phyloP scores from a whole-genome alignment of 2,113 vertebrate species.

The Oreochromis niloticus region DNA sequence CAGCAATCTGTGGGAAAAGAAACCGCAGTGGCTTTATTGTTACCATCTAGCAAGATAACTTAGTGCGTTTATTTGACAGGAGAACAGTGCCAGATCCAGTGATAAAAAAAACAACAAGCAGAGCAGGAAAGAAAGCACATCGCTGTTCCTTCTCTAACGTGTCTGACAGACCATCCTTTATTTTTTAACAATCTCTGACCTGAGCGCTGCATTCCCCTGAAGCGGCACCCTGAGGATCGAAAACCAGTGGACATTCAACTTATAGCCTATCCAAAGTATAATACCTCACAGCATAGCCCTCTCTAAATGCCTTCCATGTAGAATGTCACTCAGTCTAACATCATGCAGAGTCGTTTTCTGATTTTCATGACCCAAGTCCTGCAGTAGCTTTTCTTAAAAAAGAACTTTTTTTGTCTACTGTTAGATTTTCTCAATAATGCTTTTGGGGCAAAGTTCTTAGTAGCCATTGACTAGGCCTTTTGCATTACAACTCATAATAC shows the following conservation, averaged over 20 bases:
- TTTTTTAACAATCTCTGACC: neutral
- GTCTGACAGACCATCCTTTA: slow-evolving; percentile 5
- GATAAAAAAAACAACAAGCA: slow-evolving; percentile 8
- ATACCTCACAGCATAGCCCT: neutral
- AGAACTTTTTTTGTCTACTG: neutral
- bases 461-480: neutral
- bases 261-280: neutral
- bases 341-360: neutral
- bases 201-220: neutral
- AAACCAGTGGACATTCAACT: neutral
- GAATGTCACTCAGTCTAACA: neutral
- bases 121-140: neutral
- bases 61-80: slow-evolving; percentile 23
- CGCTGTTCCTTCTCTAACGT: neutral
- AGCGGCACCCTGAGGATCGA: neutral
- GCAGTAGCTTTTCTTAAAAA: neutral
- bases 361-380: neutral
- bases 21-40: slow-evolving; percentile 23
- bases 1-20: neutral
- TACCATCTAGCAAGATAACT: slow-evolving; percentile 21
- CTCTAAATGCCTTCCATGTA: neutral
- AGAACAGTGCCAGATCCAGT: neutral
- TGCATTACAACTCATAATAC: neutral
- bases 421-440: neutral
- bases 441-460: neutral